Percentiles rank a stretch among this genome's conserved stretches.
These are phyloP conservation scores for Jaculus jaculus DNA, from an alignment of 2,113 vertebrate genomes.

Conservation along the genomic window DNA sequence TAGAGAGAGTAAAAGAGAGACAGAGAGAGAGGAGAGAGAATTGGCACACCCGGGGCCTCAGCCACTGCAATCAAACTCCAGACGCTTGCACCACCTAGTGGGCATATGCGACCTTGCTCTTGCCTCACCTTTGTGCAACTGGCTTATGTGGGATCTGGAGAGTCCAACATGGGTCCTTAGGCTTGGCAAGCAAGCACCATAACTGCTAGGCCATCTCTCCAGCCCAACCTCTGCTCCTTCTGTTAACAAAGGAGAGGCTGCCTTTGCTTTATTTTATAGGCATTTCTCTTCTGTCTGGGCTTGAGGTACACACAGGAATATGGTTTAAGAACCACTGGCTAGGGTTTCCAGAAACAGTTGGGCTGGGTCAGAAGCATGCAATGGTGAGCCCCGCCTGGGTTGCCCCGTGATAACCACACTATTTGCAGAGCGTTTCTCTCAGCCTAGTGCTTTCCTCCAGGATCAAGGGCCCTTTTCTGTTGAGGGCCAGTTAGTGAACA, in stretches of 20 bases:
- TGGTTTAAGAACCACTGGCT: background rate
- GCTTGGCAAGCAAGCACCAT: too few species aligned
- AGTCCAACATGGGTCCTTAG: too few species aligned
- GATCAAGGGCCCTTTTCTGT: background rate
- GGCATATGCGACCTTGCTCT: too few species aligned
- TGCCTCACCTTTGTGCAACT: too few species aligned
- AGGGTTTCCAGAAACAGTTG: background rate
- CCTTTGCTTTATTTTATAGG: background rate
- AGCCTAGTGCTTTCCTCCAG: background rate
- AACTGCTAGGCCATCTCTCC: too few species aligned
- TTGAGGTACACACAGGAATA: background rate
- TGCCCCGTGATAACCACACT: rapidly evolving
- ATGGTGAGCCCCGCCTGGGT: background rate
- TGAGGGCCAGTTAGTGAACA: background rate
- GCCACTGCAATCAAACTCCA: too few species aligned
- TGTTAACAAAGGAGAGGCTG: background rate
- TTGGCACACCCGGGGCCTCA: too few species aligned
- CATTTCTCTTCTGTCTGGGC: background rate
- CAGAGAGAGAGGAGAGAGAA: too few species aligned
- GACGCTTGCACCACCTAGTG: too few species aligned
- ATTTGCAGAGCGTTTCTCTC: background rate
- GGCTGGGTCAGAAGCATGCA: background rate
- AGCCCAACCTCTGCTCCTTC: background rate
- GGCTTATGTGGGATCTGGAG: too few species aligned
- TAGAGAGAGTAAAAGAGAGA: too few species aligned